Conservation (phyloP, 2,797 vertebrate genomes). For the Pangasius djambal region DNA sequence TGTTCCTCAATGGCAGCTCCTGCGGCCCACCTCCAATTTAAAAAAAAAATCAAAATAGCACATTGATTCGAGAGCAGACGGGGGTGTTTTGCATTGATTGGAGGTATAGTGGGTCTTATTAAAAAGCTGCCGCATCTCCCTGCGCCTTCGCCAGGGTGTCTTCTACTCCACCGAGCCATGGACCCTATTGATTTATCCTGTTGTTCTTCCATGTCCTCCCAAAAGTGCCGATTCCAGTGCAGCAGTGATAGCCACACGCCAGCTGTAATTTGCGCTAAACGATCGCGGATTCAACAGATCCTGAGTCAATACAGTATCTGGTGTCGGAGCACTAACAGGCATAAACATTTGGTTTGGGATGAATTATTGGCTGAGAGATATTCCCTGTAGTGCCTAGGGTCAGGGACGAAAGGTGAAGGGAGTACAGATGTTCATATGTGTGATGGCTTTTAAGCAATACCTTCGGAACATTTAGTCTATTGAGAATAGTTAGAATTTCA, state of each 20-base stretch:
- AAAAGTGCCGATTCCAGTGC: conserved; percentile 5
- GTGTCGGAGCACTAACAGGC: conserved; percentile 73
- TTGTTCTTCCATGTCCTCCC: conserved; percentile 53
- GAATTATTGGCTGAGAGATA: conserved; percentile 72
- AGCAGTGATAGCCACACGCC: conserved; percentile 50
- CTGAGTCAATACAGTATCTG: conserved; percentile 72
- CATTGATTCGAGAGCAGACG: conserved; percentile 74
- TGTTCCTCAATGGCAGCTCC: conserved; percentile 29
- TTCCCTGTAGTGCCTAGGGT: conserved; percentile 67
- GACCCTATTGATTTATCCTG: conserved; percentile 74
- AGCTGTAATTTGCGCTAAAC: conserved; percentile 73
- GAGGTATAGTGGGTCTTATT: conserved; percentile 78
- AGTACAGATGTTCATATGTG: conserved; percentile 16
- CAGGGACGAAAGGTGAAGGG: conserved; percentile 62
- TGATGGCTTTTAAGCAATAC: neutral
- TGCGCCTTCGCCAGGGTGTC: conserved; percentile 72
- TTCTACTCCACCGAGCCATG: conserved; percentile 76
- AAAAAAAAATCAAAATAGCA: conserved; percentile 31
- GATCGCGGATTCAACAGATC: conserved; percentile 64
- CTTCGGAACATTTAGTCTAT: neutral
- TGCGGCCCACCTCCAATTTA: conserved; percentile 30
- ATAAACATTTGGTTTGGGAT: conserved; percentile 80
- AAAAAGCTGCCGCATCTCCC: conserved; percentile 76
- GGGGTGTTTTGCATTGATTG: conserved; percentile 74
- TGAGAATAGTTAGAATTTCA: neutral